Evolutionary conservation across 2,888 invertebrate species (phyloP).

Genomic region (Caenorhabditis virilis): DNA sequence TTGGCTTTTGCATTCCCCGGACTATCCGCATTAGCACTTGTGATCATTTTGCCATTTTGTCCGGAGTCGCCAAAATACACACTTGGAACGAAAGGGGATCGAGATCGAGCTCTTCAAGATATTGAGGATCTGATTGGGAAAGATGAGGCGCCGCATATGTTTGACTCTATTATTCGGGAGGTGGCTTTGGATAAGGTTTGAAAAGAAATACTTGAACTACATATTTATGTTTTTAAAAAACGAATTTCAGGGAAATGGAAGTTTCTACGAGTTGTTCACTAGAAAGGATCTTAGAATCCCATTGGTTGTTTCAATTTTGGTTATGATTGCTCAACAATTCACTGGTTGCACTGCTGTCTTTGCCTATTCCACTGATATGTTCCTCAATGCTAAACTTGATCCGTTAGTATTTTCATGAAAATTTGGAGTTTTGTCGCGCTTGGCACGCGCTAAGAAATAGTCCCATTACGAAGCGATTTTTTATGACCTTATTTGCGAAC

Average conservation of each 20-base stretch:
- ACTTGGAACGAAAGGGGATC: conserved; percentile 42
- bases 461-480: no score
- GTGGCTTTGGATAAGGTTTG: conserved; percentile 45
- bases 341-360: conserved; percentile 70
- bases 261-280: conserved; percentile 60
- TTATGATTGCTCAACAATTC: conserved; percentile 69
- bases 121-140: conserved; percentile 54
- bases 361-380: conserved; percentile 71
- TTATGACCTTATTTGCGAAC: no score
- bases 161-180: conserved; percentile 54
- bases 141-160: conserved; percentile 55
- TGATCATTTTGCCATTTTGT: conserved; percentile 63
- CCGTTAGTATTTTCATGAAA: conserved; percentile 36
- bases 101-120: conserved; percentile 42
- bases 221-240: background rate
- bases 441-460: no score
- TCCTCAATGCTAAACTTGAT: conserved; percentile 66
- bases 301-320: conserved; percentile 56
- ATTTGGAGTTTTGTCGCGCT: no score
- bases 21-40: conserved; percentile 56
- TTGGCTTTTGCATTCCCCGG: conserved; percentile 69
- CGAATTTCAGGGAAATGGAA: conserved; percentile 38
- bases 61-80: conserved; percentile 67
- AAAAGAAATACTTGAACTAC: no score
- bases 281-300: conserved; percentile 58